phyloP scores from a whole-genome alignment of 2,888 invertebrate genomes.

The Carabus problematicus region DNA sequence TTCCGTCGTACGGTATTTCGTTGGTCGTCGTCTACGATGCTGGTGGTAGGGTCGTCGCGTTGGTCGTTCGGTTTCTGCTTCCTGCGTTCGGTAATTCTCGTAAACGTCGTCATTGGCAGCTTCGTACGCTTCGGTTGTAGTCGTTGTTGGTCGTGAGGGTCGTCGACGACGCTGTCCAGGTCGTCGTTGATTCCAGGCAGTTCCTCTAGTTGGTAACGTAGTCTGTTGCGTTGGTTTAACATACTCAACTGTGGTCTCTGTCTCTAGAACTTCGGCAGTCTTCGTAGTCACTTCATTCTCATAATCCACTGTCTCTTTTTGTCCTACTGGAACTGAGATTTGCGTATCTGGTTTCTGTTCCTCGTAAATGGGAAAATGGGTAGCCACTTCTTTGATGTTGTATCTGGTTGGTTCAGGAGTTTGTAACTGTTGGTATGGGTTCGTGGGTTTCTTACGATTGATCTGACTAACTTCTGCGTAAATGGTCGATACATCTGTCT shows the following conservation, averaged over 20 bases:
- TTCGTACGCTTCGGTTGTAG: slow-evolving; percentile 28
- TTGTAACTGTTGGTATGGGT: slow-evolving; percentile 37
- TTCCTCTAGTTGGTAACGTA: slow-evolving; percentile 11
- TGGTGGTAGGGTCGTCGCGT: slow-evolving; percentile 42
- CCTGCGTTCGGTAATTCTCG: slow-evolving; percentile 14
- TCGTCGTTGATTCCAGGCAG: slow-evolving; percentile 10
- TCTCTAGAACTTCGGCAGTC: slow-evolving; percentile 42
- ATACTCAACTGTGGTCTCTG: slow-evolving; percentile 41
- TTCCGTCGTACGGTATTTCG: slow-evolving; percentile 46
- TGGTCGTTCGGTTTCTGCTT: slow-evolving; percentile 43
- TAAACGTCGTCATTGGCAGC: slow-evolving; percentile 2
- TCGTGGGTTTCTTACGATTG: slow-evolving; percentile 48
- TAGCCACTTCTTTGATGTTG: slow-evolving; percentile 58
- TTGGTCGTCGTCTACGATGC: slow-evolving; percentile 47
- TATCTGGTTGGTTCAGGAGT: slow-evolving; percentile 51
- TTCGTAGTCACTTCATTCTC: slow-evolving; percentile 47
- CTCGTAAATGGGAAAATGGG: slow-evolving; percentile 57
- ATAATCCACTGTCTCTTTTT: background rate
- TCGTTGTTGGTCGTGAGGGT: slow-evolving; percentile 43
- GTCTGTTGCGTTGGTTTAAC: background rate
- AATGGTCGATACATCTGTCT: slow-evolving; percentile 56
- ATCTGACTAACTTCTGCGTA: slow-evolving; percentile 54
- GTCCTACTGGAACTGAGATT: background rate
- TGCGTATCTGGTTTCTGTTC: slow-evolving; percentile 48
- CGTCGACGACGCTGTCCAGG: slow-evolving; percentile 27